Evolutionary conservation across 1,140 invertebrate species (phyloP), one percentile per base, ranked within the genome.

Genomic region (Cyclargus thomasi): DNA sequence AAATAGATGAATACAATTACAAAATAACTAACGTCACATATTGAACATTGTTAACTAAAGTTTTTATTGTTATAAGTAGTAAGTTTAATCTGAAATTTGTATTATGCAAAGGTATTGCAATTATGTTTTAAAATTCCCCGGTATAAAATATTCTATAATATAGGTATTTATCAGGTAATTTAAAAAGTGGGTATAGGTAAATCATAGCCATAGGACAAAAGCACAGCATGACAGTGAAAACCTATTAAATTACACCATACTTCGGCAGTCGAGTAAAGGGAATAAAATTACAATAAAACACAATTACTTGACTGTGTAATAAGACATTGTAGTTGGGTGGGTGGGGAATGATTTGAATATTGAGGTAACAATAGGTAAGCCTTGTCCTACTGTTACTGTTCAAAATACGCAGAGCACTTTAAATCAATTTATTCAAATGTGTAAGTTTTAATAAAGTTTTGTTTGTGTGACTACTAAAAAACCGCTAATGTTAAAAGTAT

Each of bases 241-340:
- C 39, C n/a, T n/a, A 1, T 47, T 47, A 16, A 47, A 14, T 47
- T 47, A 0, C 11, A 47, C 39, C 14, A 47, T 47, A 47, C 39
- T 47, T 47, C 39, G 39, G 39, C 39, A 47, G 39, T 47, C 39
- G 11, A 47, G 39, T 16, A 47, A 47, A 47, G 39, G 36, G 39
- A 47, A 47, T 47, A 47, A 47, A 47, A 47, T 47, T 47, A 47
- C 39, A 47, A 47, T 47, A 14, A 47, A 47, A 47, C 39, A 47
- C 39, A 14, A 47, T 47, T 47, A 47, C 39, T 47, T 47, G 39
- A 47, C 39, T 47, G 39, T 47, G 39, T 47, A 47, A 47, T 47
- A 47, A 47, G 39, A 47, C 39, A 47, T 47, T 47, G 39, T 47
- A 16, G 39, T 47, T 47, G 39, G 39, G 39, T 47, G 39, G 39